Percentiles rank a stretch among this genome's conserved stretches.
phyloP scores from a whole-genome alignment of 2,113 vertebrate genomes.

The Clarias magur region DNA sequence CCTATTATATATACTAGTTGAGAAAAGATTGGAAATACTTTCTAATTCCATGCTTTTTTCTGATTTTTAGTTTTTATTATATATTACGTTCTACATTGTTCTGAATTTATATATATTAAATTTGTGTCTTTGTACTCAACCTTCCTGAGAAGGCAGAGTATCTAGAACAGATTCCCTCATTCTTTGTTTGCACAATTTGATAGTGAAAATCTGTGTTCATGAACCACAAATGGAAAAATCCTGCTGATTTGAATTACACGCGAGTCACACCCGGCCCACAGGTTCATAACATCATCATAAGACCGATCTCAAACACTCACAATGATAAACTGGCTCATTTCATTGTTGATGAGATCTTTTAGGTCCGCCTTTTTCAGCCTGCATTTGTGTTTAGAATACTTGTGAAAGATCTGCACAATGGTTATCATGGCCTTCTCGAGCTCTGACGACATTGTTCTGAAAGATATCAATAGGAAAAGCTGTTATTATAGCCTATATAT shows the following conservation, averaged over 20 bases:
- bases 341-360: constrained; percentile 73
- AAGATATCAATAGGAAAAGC: background rate
- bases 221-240: background rate
- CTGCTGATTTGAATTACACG: background rate
- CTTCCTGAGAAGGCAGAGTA: background rate
- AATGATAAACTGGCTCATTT: constrained; percentile 73
- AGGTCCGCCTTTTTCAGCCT: constrained; percentile 74
- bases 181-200: constrained; percentile 20
- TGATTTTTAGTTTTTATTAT: too few species aligned
- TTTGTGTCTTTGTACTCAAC: background rate
- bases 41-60: too few species aligned
- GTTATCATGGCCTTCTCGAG: constrained; percentile 69
- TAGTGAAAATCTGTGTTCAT: background rate
- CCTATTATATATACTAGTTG: too few species aligned
- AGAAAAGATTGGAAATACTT: too few species aligned
- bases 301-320: constrained; percentile 50
- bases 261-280: background rate
- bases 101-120: background rate
- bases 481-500: too few species aligned
- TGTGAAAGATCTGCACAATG: constrained; percentile 71
- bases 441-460: constrained; percentile 63
- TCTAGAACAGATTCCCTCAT: background rate
- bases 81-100: too few species aligned
- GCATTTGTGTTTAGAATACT: constrained; percentile 68
- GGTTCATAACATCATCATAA: background rate